Percentiles rank a stretch among this genome's conserved stretches.
phyloP scores from a whole-genome alignment of 2,113 vertebrate genomes.

The Junco hyemalis region DNA sequence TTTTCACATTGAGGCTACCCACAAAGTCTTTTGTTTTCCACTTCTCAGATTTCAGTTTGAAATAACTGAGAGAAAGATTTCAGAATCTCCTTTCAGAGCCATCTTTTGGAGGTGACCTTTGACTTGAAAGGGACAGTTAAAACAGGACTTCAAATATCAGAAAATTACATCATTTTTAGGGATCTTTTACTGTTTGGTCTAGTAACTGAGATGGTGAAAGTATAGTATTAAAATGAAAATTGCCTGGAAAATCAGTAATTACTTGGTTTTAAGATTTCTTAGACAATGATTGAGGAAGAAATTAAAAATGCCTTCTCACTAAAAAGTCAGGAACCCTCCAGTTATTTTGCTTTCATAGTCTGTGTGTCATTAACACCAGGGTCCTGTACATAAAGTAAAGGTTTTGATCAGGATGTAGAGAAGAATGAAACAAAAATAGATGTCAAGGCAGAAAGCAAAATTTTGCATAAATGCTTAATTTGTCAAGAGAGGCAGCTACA shows the following conservation, averaged over 20 bases:
- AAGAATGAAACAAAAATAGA: not conserved
- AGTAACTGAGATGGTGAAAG: not conserved
- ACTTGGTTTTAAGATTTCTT: not conserved
- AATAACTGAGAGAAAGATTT: slow-evolving; percentile 44
- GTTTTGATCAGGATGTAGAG: not conserved
- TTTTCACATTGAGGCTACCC: slow-evolving; percentile 20
- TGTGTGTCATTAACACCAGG: not conserved
- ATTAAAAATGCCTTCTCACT: not conserved
- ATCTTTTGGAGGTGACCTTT: slow-evolving; percentile 61
- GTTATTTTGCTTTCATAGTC: not conserved
- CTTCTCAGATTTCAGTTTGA: slow-evolving; percentile 22
- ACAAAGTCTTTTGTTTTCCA: slow-evolving; percentile 15
- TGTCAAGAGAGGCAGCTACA: not conserved
- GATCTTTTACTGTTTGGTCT: not conserved
- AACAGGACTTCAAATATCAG: not conserved
- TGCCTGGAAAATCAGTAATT: not conserved
- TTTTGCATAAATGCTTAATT: not conserved
- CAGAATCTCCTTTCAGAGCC: not conserved
- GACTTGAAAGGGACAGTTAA: slow-evolving; percentile 11
- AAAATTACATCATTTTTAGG: not conserved
- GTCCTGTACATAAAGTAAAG: not conserved
- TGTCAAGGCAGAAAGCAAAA: not conserved
- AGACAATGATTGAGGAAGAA: not conserved
- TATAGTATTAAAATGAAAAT: not conserved
- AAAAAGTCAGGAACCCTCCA: not conserved